These are phyloP conservation scores for Macropodus opercularis DNA, from an alignment of 2,797 vertebrate species.

Conservation along the genomic window DNA sequence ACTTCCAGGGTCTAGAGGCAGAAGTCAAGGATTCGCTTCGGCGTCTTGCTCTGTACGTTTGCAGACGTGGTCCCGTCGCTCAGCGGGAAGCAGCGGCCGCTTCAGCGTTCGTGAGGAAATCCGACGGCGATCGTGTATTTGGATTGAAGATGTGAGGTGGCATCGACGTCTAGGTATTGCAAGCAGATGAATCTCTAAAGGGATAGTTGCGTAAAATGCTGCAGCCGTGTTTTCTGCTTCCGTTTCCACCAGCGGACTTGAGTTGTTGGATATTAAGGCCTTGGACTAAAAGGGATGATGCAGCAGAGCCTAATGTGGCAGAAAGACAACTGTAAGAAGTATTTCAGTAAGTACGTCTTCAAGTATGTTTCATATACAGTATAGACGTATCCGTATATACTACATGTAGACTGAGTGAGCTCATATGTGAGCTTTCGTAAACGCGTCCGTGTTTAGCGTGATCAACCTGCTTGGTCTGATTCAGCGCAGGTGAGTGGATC, in stretches of 20 bases:
- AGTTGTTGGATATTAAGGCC: conserved; percentile 71
- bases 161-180: conserved; percentile 80
- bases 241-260: conserved; percentile 37
- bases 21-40: too few relatives aligned
- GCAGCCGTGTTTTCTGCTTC: conserved; percentile 60
- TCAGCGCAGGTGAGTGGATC: too few relatives aligned
- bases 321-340: conserved; percentile 13
- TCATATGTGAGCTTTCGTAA: too few relatives aligned
- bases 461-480: too few relatives aligned
- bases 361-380: background rate
- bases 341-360: background rate
- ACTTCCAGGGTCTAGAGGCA: background rate
- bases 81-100: background rate
- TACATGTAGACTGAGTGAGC: too few relatives aligned
- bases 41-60: too few relatives aligned
- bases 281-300: conserved; percentile 49
- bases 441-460: too few relatives aligned
- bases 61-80: background rate
- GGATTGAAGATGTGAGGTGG: conserved; percentile 18
- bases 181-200: conserved; percentile 83
- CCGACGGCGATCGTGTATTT: conserved; percentile 20
- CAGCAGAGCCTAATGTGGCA: conserved; percentile 21
- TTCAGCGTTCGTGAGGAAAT: background rate
- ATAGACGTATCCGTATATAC: too few relatives aligned
- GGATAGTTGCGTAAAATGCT: conserved; percentile 79